phyloP scores from a whole-genome alignment of 2,888 invertebrate genomes.

The Drosophila quinaria region DNA sequence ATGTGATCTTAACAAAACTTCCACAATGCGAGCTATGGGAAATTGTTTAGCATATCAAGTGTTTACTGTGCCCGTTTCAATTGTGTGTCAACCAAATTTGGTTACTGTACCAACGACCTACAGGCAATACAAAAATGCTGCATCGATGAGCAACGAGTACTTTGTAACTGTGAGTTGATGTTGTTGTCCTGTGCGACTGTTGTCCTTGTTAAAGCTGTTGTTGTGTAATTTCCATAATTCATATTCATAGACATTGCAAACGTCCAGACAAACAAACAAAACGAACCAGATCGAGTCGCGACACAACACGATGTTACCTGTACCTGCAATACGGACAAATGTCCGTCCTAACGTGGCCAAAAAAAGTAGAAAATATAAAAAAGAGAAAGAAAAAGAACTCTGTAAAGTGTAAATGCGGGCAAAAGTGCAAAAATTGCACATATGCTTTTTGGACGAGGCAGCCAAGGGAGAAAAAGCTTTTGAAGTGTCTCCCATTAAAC shows the following conservation, averaged over 20 bases:
- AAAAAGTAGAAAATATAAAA: conserved; percentile 17
- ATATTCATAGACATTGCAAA: conserved; percentile 78
- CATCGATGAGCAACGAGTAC: conserved; percentile 32
- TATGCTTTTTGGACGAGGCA: conserved; percentile 57
- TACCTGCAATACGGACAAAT: conserved; percentile 83
- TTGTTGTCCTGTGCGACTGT: conserved; percentile 39
- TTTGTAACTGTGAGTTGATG: conserved; percentile 16
- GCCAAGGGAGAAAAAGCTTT: conserved; percentile 18
- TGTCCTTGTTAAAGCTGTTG: conserved; percentile 43
- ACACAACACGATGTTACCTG: conserved; percentile 45
- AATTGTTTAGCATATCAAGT: conserved; percentile 3
- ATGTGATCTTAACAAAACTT: conserved; percentile 48
- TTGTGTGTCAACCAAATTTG: conserved; percentile 43
- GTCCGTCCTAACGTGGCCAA: conserved; percentile 59
- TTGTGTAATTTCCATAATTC: conserved; percentile 82
- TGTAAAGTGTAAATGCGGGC: conserved; percentile 68
- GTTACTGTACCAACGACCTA: conserved; percentile 67
- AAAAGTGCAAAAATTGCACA: conserved; percentile 70
- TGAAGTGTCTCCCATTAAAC: conserved; percentile 22
- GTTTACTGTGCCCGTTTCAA: conserved; percentile 10
- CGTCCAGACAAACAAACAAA: conserved; percentile 54
- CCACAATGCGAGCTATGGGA: neutral
- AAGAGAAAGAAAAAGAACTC: conserved; percentile 36
- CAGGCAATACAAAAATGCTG: conserved; percentile 29
- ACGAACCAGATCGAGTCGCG: conserved; percentile 38